Conservation (phyloP, 2,797 vertebrate species). For the Lacerta bilineata region DNA sequence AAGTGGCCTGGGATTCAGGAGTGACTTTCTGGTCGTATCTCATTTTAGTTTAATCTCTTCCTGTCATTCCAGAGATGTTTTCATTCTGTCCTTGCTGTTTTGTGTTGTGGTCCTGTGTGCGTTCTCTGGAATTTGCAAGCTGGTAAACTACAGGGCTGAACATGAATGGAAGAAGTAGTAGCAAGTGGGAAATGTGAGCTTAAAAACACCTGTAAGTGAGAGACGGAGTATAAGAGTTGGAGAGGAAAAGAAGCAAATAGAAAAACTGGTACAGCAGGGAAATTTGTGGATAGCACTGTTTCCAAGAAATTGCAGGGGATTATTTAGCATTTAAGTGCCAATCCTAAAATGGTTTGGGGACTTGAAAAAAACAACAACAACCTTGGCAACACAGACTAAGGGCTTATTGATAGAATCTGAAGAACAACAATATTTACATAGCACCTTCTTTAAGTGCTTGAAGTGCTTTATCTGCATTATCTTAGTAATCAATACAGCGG, state of each 20-base stretch:
- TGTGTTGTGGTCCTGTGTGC: slow-evolving; percentile 25
- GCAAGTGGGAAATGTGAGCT: slow-evolving; percentile 6
- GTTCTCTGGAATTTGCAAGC: not conserved
- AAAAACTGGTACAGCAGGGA: slow-evolving; percentile 60
- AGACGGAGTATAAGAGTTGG: slow-evolving; percentile 42
- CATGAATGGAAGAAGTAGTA: slow-evolving; percentile 18
- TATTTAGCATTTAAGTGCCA: slow-evolving; percentile 26
- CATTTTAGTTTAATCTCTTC: slow-evolving; percentile 17
- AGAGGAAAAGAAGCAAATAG: slow-evolving; percentile 48
- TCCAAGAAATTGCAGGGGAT: slow-evolving; percentile 38
- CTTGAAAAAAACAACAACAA: slow-evolving; percentile 41
- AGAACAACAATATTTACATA: not conserved
- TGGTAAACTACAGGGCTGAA: slow-evolving; percentile 29
- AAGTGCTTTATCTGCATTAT: not conserved
- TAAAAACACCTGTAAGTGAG: slow-evolving; percentile 12
- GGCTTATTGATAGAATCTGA: not conserved
- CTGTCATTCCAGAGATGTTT: not conserved
- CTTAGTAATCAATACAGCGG: not conserved
- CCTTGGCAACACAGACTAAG: slow-evolving; percentile 34
- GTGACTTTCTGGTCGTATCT: slow-evolving; percentile 21
- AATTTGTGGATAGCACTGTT: slow-evolving; percentile 41
- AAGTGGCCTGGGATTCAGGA: slow-evolving; percentile 34
- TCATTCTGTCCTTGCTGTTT: slow-evolving; percentile 36
- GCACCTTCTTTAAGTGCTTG: not conserved
- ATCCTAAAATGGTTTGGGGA: slow-evolving; percentile 56